A percentile compares a stretch with the other conserved stretches of the same genome.
Evolutionary conservation across 2,888 invertebrate genomes (phyloP).

Genomic region (Eristalis pertinax): DNA sequence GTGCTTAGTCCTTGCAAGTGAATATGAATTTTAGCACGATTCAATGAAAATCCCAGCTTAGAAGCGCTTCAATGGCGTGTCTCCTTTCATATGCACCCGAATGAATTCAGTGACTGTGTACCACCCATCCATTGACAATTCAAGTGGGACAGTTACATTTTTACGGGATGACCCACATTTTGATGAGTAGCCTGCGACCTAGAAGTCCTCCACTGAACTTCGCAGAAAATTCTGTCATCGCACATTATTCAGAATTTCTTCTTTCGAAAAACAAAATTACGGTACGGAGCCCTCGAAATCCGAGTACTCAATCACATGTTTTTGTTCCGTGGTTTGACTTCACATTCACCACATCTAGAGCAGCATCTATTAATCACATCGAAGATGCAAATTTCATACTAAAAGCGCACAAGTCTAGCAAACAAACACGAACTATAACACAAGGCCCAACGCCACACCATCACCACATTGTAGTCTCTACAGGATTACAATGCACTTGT

Average conservation of each 20-base stretch:
- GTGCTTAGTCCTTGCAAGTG: not conserved
- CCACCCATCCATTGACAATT: not conserved
- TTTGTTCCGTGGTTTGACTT: too few species aligned
- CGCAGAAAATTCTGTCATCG: not conserved
- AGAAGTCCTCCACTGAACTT: too few species aligned
- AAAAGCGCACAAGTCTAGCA: too few species aligned
- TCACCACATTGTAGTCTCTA: not conserved
- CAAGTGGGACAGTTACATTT: not conserved
- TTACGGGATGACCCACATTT: not conserved
- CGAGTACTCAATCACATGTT: too few species aligned
- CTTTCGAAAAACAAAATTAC: not conserved
- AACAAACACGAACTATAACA: too few species aligned
- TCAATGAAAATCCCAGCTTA: not conserved
- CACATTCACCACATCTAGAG: too few species aligned
- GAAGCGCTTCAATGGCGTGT: not conserved
- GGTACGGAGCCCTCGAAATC: too few species aligned
- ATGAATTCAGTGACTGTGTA: not conserved
- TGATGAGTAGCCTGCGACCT: not conserved
- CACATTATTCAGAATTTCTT: too few species aligned
- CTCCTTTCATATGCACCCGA: not conserved
- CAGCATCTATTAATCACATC: too few species aligned
- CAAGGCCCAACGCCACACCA: too few species aligned
- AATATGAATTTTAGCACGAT: not conserved
- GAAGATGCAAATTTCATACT: too few species aligned
- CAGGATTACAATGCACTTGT: conserved; percentile 34